Evolutionary conservation across 2,113 vertebrate genomes (phyloP).

Genomic region (Centropristis striata): DNA sequence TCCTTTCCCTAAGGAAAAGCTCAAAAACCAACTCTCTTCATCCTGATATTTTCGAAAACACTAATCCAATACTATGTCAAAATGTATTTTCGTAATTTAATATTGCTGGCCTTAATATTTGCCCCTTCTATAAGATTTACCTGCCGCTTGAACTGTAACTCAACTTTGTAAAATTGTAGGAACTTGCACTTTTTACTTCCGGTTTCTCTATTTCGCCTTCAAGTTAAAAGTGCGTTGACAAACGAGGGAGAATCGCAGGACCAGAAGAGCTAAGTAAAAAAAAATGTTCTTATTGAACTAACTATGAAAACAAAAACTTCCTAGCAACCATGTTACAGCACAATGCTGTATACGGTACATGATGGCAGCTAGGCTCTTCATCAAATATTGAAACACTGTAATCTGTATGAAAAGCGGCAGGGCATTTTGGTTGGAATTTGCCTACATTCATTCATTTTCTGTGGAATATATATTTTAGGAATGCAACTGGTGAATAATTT

Average conservation of each 20-base stretch:
- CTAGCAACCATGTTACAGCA: background rate
- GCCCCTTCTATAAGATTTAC: slow-evolving; percentile 2
- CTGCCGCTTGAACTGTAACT: background rate
- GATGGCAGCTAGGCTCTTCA: too few species aligned
- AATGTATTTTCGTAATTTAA: background rate
- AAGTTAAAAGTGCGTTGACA: slow-evolving; percentile 20
- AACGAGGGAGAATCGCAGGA: too few species aligned
- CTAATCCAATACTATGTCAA: too few species aligned
- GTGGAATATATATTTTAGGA: too few species aligned
- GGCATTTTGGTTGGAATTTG: too few species aligned
- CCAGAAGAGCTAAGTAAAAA: background rate
- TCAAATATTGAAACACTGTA: too few species aligned
- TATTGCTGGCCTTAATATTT: background rate
- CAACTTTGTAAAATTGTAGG: background rate
- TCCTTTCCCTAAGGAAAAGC: background rate
- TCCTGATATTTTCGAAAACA: background rate
- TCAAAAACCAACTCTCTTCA: background rate
- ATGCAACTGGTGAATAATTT: too few species aligned
- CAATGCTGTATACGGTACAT: too few species aligned
- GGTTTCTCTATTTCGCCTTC: background rate
- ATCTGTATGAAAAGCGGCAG: too few species aligned
- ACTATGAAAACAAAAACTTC: background rate
- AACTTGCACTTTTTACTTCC: background rate
- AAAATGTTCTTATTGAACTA: background rate
- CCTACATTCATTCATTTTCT: too few species aligned